phyloP scores from a whole-genome alignment of 2,113 vertebrate species.

The Elachura formosa region DNA sequence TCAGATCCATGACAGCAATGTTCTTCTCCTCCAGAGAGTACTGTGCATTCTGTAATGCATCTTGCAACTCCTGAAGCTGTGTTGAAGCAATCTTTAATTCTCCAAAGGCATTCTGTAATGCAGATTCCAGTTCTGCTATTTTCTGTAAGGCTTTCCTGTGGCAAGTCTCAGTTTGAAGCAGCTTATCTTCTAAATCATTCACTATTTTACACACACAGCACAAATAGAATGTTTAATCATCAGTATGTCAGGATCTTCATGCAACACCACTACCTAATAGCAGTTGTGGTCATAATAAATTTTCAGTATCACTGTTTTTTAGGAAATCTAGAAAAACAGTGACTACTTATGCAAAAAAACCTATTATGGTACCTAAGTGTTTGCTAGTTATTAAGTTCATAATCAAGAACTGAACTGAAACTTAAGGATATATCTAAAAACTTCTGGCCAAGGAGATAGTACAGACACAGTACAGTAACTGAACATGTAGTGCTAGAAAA shows the following conservation, averaged over 20 bases:
- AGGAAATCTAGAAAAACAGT: neutral
- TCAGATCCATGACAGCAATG: slow-evolving; percentile 79
- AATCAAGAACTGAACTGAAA: neutral
- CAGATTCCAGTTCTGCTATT: slow-evolving; percentile 80
- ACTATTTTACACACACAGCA: slow-evolving; percentile 64
- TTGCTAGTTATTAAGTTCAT: neutral
- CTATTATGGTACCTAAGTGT: neutral
- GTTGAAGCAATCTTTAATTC: slow-evolving; percentile 81
- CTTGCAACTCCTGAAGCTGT: slow-evolving; percentile 83
- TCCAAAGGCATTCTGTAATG: slow-evolving; percentile 81
- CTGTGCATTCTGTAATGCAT: slow-evolving; percentile 81
- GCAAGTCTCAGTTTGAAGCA: slow-evolving; percentile 79
- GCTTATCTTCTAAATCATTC: slow-evolving; percentile 84
- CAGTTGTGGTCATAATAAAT: neutral
- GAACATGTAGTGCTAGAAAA: neutral
- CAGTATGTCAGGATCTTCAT: neutral
- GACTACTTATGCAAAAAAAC: neutral
- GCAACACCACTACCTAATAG: neutral
- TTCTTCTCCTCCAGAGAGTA: slow-evolving; percentile 85
- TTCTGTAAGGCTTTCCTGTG: slow-evolving; percentile 82
- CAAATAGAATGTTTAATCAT: neutral
- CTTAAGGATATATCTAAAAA: neutral
- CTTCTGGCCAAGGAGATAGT: neutral
- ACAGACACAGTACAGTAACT: neutral
- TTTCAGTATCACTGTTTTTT: neutral